A percentile compares a stretch with the other conserved stretches of the same genome.
Evolutionary conservation across 2,888 invertebrate genomes (phyloP).

Genomic region (Drosophila kuntzei): DNA sequence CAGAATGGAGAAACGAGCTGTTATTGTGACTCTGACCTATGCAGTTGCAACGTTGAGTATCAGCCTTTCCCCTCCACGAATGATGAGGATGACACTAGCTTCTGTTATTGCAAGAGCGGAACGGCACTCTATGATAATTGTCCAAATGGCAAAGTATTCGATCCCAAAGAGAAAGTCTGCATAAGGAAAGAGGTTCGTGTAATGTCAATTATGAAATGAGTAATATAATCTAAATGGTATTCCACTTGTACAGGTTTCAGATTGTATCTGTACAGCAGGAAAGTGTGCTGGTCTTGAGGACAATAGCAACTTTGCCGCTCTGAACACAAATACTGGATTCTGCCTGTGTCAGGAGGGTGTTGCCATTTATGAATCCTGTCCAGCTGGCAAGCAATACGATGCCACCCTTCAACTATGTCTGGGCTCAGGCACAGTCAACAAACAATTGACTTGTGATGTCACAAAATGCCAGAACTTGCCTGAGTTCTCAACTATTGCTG

Average conservation of each 20-base stretch:
- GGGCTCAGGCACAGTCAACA: accelerated
- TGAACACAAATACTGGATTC: slow-evolving; percentile 42
- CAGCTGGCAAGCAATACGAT: slow-evolving; percentile 9
- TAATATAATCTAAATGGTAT: background rate
- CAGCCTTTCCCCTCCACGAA: slow-evolving; percentile 29
- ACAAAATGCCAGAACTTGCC: slow-evolving; percentile 23
- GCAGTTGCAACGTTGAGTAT: slow-evolving; percentile 6
- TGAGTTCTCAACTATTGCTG: slow-evolving; percentile 22
- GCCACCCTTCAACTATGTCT: background rate
- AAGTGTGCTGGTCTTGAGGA: slow-evolving; percentile 26
- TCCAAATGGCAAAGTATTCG: slow-evolving; percentile 12
- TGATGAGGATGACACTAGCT: slow-evolving; percentile 25
- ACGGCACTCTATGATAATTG: slow-evolving; percentile 25
- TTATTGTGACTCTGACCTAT: slow-evolving; percentile 33
- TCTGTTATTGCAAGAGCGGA: slow-evolving; percentile 42
- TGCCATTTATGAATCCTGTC: slow-evolving; percentile 37
- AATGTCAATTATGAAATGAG: background rate
- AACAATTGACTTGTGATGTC: slow-evolving; percentile 37
- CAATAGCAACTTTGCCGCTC: slow-evolving; percentile 26
- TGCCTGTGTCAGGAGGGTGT: slow-evolving; percentile 41
- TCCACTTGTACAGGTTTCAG: slow-evolving; percentile 41
- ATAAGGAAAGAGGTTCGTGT: slow-evolving; percentile 27
- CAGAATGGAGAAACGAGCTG: slow-evolving; percentile 14
- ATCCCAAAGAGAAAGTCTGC: slow-evolving; percentile 39
- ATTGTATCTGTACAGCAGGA: slow-evolving; percentile 32